Evolutionary conservation across 2,113 vertebrate species (phyloP).

Genomic region (Forbesichthys papilliferus): DNA sequence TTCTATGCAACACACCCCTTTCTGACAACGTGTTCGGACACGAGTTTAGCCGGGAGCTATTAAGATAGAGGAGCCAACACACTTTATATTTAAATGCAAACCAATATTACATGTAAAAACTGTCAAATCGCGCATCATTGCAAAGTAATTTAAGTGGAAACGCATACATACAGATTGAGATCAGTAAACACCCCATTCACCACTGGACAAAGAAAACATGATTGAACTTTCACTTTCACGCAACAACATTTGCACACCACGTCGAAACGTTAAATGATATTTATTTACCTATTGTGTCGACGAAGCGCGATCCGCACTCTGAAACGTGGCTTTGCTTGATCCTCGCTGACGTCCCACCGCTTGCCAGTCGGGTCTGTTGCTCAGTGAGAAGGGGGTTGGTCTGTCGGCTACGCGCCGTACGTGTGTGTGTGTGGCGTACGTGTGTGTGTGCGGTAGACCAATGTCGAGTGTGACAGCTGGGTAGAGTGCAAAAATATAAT

Average conservation of each 20-base stretch:
- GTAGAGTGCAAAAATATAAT: conserved; percentile 43
- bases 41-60: conserved; percentile 69
- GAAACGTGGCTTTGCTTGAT: conserved; percentile 17
- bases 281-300: conserved; percentile 31
- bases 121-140: background rate
- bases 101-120: background rate
- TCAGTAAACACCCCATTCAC: conserved; percentile 18
- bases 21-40: conserved; percentile 77
- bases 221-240: background rate
- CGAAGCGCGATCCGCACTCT: conserved; percentile 24
- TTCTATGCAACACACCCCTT: conserved; percentile 61
- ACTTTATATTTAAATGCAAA: background rate
- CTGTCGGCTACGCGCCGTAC: conserved; percentile 41
- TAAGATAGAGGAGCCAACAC: conserved; percentile 3
- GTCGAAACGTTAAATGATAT: background rate
- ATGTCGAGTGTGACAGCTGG: conserved; percentile 72
- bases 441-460: conserved; percentile 55
- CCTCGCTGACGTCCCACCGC: conserved; percentile 44
- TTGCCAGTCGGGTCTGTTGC: conserved; percentile 50
- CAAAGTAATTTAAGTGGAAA: background rate
- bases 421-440: conserved; percentile 44
- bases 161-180: conserved; percentile 16
- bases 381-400: conserved; percentile 52
- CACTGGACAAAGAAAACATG: background rate
- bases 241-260: background rate